phyloP scores from a whole-genome alignment of 2,888 invertebrate genomes.

The Caenorhabditis sp. region DNA sequence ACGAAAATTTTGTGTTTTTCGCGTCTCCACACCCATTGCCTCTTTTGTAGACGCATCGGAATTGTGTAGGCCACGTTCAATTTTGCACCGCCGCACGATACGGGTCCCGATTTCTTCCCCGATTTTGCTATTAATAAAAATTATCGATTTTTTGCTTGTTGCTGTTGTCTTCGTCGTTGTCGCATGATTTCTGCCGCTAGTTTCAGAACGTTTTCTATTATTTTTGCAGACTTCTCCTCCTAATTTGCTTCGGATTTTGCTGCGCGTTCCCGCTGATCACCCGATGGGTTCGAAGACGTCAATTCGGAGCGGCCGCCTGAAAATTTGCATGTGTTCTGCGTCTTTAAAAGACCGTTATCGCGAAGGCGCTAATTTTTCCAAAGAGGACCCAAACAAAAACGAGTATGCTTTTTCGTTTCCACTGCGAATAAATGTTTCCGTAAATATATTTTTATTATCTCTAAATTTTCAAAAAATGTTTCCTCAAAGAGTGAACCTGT shows the following conservation, averaged over 20 bases:
- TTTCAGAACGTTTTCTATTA: neutral
- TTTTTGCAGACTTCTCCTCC: slow-evolving; percentile 21
- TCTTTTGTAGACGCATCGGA: slow-evolving; percentile 12
- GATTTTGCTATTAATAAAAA: too few relatives aligned
- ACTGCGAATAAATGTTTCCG: too few relatives aligned
- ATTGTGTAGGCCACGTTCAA: neutral
- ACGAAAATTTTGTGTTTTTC: too few relatives aligned
- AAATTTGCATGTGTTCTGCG: neutral
- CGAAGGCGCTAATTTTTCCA: too few relatives aligned
- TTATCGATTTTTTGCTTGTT: too few relatives aligned
- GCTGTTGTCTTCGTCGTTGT: neutral
- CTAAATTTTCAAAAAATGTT: neutral
- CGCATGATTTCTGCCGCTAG: neutral
- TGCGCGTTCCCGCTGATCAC: slow-evolving; percentile 27
- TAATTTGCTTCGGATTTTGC: slow-evolving; percentile 6
- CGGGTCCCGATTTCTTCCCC: too few relatives aligned
- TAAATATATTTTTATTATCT: neutral
- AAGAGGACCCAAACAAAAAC: neutral
- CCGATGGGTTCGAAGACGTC: slow-evolving; percentile 20
- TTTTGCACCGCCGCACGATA: neutral
- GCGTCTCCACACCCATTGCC: too few relatives aligned
- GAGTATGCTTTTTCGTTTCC: neutral
- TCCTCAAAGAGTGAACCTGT: slow-evolving; percentile 10
- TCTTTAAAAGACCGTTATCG: too few relatives aligned
- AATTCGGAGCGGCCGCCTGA: slow-evolving; percentile 23